Conservation (phyloP, 2,797 vertebrate species). For the Brachyrhaphis roseni region DNA sequence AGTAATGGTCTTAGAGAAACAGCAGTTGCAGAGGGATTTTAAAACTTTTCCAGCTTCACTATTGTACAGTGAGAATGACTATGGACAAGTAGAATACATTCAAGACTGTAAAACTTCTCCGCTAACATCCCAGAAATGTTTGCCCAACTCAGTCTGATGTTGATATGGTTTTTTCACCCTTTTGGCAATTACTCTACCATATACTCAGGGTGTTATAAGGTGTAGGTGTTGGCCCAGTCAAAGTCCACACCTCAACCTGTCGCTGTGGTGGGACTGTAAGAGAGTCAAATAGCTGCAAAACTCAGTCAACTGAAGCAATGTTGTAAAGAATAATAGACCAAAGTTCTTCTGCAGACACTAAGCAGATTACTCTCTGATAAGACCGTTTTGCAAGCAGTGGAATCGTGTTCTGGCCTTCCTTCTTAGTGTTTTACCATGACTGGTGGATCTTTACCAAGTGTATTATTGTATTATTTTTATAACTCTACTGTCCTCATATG, state of each 20-base stretch:
- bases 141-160: not conserved
- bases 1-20: not conserved
- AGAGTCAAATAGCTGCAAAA: not conserved
- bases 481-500: not conserved
- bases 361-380: not conserved
- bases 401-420: not conserved
- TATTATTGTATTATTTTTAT: not conserved
- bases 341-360: not conserved
- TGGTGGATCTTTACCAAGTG: not conserved
- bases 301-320: not conserved
- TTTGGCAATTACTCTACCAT: not conserved
- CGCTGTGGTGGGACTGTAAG: not conserved
- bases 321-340: not conserved
- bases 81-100: not conserved
- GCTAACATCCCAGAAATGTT: not conserved
- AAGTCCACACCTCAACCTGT: not conserved
- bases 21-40: not conserved
- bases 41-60: not conserved
- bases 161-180: not conserved
- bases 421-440: not conserved
- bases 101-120: not conserved
- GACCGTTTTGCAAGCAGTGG: not conserved
- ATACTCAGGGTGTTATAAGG: not conserved
- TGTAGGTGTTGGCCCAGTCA: constrained; percentile 3
- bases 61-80: not conserved